These are phyloP conservation scores for Platerodrilus igneus DNA, from an alignment of 2,888 invertebrate species.

Conservation along the genomic window DNA sequence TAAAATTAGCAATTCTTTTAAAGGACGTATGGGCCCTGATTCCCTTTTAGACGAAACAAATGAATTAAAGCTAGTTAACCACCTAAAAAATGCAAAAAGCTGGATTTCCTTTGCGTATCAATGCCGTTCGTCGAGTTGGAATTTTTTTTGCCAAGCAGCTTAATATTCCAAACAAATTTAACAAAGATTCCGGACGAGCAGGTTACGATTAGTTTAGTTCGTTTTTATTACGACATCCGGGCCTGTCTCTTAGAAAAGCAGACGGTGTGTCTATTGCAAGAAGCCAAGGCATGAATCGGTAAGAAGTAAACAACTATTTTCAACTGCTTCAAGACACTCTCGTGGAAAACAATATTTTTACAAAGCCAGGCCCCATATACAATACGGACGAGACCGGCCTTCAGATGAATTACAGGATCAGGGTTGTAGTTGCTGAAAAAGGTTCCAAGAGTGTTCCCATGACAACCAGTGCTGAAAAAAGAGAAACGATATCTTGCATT, in stretches of 20 bases:
- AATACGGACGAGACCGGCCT: conserved; percentile 30
- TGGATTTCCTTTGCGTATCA: no score
- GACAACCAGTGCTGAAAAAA: conserved; percentile 27
- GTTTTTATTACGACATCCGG: conserved; percentile 24
- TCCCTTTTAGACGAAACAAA: no score
- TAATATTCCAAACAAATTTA: no score
- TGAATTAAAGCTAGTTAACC: no score
- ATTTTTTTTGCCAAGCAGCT: no score
- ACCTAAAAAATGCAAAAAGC: no score
- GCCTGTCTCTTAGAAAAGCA: conserved; percentile 31
- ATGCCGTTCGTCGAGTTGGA: no score
- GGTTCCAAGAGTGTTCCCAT: conserved; percentile 26
- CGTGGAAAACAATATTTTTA: conserved; percentile 20
- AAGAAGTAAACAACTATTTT: conserved; percentile 20
- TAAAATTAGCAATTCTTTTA: no score
- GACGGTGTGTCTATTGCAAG: conserved; percentile 32
- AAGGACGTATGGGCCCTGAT: no score
- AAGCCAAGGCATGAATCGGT: conserved; percentile 26
- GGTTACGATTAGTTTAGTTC: no score
- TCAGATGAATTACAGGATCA: conserved; percentile 21
- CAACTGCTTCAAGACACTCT: conserved; percentile 12
- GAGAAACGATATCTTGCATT: conserved; percentile 34
- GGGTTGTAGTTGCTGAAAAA: conserved; percentile 26
- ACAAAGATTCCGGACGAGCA: no score
- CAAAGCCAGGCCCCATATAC: conserved; percentile 27